Evolutionary conservation across 2,113 vertebrate genomes (phyloP).

Genomic region (Salvelinus alpinus): DNA sequence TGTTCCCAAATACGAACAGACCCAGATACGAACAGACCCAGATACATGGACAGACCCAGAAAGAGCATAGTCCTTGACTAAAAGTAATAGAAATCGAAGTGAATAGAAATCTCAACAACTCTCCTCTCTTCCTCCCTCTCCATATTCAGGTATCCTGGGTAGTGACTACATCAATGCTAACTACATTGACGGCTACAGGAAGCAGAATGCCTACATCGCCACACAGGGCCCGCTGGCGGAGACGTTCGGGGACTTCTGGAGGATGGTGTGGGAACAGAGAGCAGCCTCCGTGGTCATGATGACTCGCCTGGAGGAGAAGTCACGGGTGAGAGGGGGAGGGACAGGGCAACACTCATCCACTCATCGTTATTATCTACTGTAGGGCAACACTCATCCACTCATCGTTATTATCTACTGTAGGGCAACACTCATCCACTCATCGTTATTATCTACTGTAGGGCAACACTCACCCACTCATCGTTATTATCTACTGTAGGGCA

Average conservation of each 20-base stretch:
- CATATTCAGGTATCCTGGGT: slow-evolving; percentile 84
- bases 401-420: no score
- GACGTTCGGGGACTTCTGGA: slow-evolving; percentile 97
- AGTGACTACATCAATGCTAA: slow-evolving; percentile 98
- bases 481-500: background rate
- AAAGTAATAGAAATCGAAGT: no score
- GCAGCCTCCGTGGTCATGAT: slow-evolving; percentile 97
- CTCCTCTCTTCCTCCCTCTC: background rate
- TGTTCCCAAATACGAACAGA: background rate
- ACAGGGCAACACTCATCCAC: background rate
- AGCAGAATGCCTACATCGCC: slow-evolving; percentile 98
- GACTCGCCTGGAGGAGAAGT: slow-evolving; percentile 95
- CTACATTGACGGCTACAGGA: slow-evolving; percentile 95
- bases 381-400: background rate
- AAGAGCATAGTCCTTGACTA: background rate
- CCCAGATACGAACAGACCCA: background rate
- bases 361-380: background rate
- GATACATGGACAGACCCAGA: background rate
- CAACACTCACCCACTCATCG: background rate
- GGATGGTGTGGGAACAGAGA: slow-evolving; percentile 98
- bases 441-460: no score
- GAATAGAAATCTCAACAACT: no score
- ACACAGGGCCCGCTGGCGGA: slow-evolving; percentile 93
- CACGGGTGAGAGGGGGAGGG: slow-evolving; percentile 74
- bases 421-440: no score